phyloP scores from a whole-genome alignment of 64 coral and sea anemone species.

The Acropora tenuis region DNA sequence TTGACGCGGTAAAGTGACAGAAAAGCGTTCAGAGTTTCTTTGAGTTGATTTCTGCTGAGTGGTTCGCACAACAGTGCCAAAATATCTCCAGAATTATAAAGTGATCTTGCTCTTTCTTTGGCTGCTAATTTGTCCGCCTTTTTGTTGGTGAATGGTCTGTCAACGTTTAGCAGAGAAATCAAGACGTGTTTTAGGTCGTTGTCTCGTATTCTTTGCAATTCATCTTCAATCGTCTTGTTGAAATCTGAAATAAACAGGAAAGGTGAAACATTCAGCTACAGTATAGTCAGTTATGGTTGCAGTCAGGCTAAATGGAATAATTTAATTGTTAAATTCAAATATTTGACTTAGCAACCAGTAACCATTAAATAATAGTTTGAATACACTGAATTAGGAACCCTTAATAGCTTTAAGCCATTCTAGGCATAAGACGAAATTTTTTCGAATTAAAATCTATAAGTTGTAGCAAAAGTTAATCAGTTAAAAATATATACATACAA shows the following conservation, averaged over 20 bases:
- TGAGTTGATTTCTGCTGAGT: constrained; percentile 59
- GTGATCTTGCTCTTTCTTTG: constrained; percentile 44
- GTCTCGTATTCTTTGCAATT: constrained; percentile 20
- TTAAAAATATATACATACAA: too few relatives aligned
- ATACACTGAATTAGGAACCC: too few relatives aligned
- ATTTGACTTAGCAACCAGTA: too few relatives aligned
- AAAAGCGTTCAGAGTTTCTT: constrained; percentile 59
- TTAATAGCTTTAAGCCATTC: too few relatives aligned
- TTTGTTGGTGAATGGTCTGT: constrained; percentile 15
- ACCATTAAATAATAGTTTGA: too few relatives aligned
- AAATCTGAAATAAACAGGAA: constrained; percentile 24
- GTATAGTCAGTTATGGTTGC: too few relatives aligned
- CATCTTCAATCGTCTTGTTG: constrained; percentile 36
- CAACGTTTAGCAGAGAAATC: constrained; percentile 7
- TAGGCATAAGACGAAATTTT: too few relatives aligned
- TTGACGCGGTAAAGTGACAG: constrained; percentile 6
- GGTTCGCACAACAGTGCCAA: constrained; percentile 48
- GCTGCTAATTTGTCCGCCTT: constrained; percentile 51
- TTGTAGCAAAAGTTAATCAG: too few relatives aligned
- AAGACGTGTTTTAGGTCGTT: constrained; percentile 49
- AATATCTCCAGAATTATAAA: constrained; percentile 29
- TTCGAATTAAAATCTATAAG: too few relatives aligned
- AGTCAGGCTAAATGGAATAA: too few relatives aligned
- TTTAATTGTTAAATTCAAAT: too few relatives aligned
- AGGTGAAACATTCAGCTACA: background rate